phyloP scores from a whole-genome alignment of 2,797 vertebrate species.

The Sphaeramia orbicularis region DNA sequence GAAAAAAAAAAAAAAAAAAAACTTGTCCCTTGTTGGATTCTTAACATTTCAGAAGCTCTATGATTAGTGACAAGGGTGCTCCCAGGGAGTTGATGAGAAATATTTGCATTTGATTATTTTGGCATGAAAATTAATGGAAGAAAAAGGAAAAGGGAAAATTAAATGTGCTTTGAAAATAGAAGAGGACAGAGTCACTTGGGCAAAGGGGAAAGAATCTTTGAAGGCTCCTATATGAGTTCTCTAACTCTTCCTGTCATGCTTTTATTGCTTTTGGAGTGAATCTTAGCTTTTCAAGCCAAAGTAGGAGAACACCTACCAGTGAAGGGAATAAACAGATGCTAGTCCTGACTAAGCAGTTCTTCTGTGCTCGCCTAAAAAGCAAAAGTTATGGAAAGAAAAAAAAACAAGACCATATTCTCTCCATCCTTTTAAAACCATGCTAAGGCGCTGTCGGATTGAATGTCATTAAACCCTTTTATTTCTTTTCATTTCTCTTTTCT shows the following conservation, averaged over 20 bases:
- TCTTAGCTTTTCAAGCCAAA: constrained; percentile 51
- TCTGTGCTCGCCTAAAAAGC: constrained; percentile 46
- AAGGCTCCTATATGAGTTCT: constrained; percentile 20
- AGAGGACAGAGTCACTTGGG: constrained; percentile 28
- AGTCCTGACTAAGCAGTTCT: constrained; percentile 58
- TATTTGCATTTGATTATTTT: constrained; percentile 81
- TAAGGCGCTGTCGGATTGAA: constrained; percentile 69
- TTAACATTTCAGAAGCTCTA: constrained; percentile 78
- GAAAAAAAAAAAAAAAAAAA: constrained; percentile 33
- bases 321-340: constrained; percentile 53
- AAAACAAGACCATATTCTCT: constrained; percentile 47
- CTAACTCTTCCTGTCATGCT: constrained; percentile 44
- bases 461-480: constrained; percentile 78
- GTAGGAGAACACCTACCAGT: constrained; percentile 47
- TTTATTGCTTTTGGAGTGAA: constrained; percentile 60
- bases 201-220: constrained; percentile 44
- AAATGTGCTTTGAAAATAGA: constrained; percentile 39
- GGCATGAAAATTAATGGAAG: constrained; percentile 65
- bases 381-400: constrained; percentile 48
- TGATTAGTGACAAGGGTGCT: constrained; percentile 81
- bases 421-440: constrained; percentile 60
- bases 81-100: constrained; percentile 70
- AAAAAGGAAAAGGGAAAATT: constrained; percentile 36
- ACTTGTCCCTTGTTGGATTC: constrained; percentile 72
- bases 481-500: constrained; percentile 69